Conservation (phyloP, 2,113 vertebrate genomes). For the Bubo blakistoni region DNA sequence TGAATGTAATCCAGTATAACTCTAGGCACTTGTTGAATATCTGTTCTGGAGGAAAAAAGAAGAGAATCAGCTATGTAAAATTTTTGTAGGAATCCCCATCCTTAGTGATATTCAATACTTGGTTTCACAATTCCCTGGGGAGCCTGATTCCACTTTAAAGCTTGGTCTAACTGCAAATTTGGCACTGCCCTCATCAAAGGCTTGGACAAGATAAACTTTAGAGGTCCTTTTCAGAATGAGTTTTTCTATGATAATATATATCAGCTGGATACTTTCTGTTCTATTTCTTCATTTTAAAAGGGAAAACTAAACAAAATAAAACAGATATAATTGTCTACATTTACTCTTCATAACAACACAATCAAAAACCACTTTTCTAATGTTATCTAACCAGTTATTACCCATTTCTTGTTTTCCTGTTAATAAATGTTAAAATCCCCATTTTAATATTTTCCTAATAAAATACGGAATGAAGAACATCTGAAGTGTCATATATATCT, state of each 20-base stretch:
- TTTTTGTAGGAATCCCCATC: background rate
- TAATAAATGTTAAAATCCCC: background rate
- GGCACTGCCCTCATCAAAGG: background rate
- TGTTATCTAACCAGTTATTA: background rate
- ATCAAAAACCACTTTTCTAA: background rate
- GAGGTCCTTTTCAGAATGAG: background rate
- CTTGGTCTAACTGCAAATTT: background rate
- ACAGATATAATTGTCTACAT: background rate
- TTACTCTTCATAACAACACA: background rate
- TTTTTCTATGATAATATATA: background rate
- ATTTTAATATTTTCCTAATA: background rate
- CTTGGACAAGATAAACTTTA: background rate
- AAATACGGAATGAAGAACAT: background rate
- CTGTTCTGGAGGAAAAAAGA: background rate
- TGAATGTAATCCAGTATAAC: background rate
- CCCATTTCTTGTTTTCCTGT: background rate
- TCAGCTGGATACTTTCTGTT: background rate
- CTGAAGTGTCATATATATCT: background rate
- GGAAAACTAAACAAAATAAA: background rate
- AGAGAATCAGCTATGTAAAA: background rate
- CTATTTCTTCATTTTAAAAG: background rate
- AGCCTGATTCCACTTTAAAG: background rate
- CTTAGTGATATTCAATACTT: background rate
- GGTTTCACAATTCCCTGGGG: background rate
- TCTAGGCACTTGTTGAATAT: background rate